phyloP scores from a whole-genome alignment of 2,797 vertebrate species.

The Chelmon rostratus region DNA sequence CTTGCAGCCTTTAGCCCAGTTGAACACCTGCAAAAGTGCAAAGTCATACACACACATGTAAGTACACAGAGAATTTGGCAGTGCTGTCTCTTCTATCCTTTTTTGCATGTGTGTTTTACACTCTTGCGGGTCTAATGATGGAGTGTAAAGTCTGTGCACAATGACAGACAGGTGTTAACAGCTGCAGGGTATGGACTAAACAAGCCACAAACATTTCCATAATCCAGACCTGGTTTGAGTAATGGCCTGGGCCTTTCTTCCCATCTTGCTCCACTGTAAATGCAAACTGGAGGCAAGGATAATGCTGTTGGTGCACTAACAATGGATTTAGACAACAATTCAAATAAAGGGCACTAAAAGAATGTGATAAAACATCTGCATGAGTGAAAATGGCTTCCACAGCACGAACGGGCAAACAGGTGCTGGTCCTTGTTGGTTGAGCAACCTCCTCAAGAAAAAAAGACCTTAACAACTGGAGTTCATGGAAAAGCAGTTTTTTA shows the following conservation, averaged over 20 bases:
- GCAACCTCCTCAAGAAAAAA: conserved; percentile 14
- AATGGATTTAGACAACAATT: conserved; percentile 33
- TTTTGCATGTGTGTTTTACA: conserved; percentile 56
- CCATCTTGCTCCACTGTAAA: conserved; percentile 42
- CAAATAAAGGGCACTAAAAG: conserved; percentile 38
- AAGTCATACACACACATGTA: conserved; percentile 46
- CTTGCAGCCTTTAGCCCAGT: conserved; percentile 26
- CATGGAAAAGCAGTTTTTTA: conserved; percentile 1
- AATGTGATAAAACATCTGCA: conserved; percentile 54
- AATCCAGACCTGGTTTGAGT: conserved; percentile 54
- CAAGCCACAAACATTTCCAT: conserved; percentile 74
- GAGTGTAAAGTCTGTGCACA: conserved; percentile 66
- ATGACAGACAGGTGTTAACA: conserved; percentile 80
- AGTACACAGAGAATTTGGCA: conserved; percentile 43
- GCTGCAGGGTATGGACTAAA: conserved; percentile 65
- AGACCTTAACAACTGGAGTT: background rate
- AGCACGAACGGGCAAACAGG: conserved; percentile 51
- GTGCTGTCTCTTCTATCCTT: conserved; percentile 8
- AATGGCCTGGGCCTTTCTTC: conserved; percentile 19
- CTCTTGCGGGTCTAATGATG: conserved; percentile 65
- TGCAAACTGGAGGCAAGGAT: conserved; percentile 35
- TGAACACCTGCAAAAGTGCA: conserved; percentile 67
- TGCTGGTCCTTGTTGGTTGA: conserved; percentile 28
- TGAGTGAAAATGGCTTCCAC: conserved; percentile 49
- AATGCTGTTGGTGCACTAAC: conserved; percentile 35